These are phyloP conservation scores for Autographa gamma DNA, from an alignment of 2,888 invertebrate species.

Conservation along the genomic window DNA sequence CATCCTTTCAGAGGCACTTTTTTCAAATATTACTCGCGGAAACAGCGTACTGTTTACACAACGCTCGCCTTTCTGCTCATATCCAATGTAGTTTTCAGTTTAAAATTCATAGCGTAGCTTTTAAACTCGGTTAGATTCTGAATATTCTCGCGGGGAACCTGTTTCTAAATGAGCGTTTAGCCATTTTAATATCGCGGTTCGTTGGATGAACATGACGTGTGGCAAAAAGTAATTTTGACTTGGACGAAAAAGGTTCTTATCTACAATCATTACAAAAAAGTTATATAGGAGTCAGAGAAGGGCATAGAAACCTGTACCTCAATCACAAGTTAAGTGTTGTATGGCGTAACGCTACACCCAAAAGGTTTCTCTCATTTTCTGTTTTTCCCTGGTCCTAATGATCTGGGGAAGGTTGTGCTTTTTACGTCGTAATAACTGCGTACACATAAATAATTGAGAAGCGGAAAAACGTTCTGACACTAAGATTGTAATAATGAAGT, in stretches of 20 bases:
- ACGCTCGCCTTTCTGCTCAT: constrained; percentile 79
- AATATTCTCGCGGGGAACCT: constrained; percentile 69
- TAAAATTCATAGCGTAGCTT: constrained; percentile 83
- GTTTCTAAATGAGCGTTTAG: constrained; percentile 76
- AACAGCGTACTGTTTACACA: constrained; percentile 77
- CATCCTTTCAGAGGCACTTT: constrained; percentile 74
- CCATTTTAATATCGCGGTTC: constrained; percentile 64
- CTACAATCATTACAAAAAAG: constrained; percentile 31
- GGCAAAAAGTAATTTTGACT: constrained; percentile 14
- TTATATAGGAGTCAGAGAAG: constrained; percentile 42
- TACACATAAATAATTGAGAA: constrained; percentile 61
- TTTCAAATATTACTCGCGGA: constrained; percentile 78
- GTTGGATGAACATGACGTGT: constrained; percentile 42
- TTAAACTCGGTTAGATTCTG: constrained; percentile 80
- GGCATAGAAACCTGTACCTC: constrained; percentile 57
- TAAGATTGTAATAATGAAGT: constrained; percentile 53
- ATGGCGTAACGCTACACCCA: constrained; percentile 58
- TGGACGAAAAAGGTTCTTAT: constrained; percentile 33
- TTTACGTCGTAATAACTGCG: constrained; percentile 64
- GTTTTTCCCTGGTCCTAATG: constrained; percentile 66
- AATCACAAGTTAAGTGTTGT: constrained; percentile 63
- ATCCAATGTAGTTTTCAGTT: constrained; percentile 83
- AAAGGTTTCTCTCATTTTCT: constrained; percentile 66
- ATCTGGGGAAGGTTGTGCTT: constrained; percentile 63
- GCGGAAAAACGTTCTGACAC: constrained; percentile 51